These are phyloP conservation scores for Deilephila elpenor DNA, from an alignment of 2,888 invertebrate genomes.

Conservation along the genomic window DNA sequence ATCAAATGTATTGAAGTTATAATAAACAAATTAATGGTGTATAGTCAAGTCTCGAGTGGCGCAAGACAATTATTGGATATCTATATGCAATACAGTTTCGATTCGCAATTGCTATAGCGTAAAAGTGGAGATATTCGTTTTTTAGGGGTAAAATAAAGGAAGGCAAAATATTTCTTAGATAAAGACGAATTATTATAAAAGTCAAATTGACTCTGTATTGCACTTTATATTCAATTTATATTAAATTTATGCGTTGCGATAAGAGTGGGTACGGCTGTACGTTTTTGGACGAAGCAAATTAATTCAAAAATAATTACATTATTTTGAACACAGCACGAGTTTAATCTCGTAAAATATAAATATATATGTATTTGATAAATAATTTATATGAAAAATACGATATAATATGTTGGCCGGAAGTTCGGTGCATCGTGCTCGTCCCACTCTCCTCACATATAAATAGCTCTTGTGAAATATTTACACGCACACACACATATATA, in stretches of 20 bases:
- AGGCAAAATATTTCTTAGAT: neutral
- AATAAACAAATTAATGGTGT: neutral
- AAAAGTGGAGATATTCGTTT: neutral
- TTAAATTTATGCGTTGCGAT: conserved; percentile 47
- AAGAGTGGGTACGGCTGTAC: conserved; percentile 62
- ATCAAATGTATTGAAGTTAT: neutral
- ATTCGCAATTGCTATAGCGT: neutral
- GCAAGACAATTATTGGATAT: conserved; percentile 10
- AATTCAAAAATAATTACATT: conserved; percentile 52
- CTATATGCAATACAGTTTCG: conserved; percentile 10
- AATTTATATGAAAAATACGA: conserved; percentile 40
- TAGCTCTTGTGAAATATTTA: conserved; percentile 71
- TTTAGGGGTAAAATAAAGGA: neutral
- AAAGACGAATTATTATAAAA: neutral
- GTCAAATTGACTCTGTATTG: conserved; percentile 3
- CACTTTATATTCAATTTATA: neutral
- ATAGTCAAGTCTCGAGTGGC: neutral
- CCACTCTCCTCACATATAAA: conserved; percentile 70
- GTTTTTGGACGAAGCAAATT: conserved; percentile 63
- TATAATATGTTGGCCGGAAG: conserved; percentile 69
- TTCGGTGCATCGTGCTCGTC: conserved; percentile 55
- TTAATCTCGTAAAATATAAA: conserved; percentile 52
- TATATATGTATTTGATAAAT: conserved; percentile 47
- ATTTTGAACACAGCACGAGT: conserved; percentile 47
- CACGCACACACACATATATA: conserved; percentile 62